Base-by-base conservation (phyloP, 2,888 invertebrate genomes). In the Mythimna loreyi region DNA sequence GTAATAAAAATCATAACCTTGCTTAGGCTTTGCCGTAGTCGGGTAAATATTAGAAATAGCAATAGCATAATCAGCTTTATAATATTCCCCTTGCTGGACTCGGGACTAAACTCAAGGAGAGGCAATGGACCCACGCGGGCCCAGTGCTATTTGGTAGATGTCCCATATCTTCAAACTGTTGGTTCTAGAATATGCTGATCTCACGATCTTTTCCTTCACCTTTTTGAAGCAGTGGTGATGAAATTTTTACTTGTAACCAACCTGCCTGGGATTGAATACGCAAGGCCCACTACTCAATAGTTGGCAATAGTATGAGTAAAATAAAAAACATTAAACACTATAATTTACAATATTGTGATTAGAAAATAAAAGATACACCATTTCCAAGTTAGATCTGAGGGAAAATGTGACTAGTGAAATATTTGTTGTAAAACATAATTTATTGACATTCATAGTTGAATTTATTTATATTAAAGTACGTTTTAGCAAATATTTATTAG, bases 391-490 rank as follows among this genome's bases (percentile, higher is more conserved):
- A 53, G 52, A 75, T 75, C 53, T 68, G 33, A 53, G 43, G 3
- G 2, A 59, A 47, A 49, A 43, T 23, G 16, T 49, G 25, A 16
- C 33, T 19, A 50, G 43, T 16, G 11, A 66, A 50, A 28, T 65
- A 65, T n/a, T 55, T 71, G 9, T 56, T 65, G 30, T 53, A 49
- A 47, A 64, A 49, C 21, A 30, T 56, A 28, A 68, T 74, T 50
- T 28, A 56, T 50, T 50, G n/a, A 28, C 43, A n/a, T 49, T 25
- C 6, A 45, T 56, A 74, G 49, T 36, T 23, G 6, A 56, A 74
- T 67, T 58, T 68, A 68, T 58, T 52, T 53, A 65, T 65, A 56
- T 73, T 65, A 49, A 50, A 50, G 28, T 36, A 33, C 5, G 47
- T 74, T 65, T 16, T 40, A 55, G 30, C 11, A 45, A 59, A 58